Evolutionary conservation across 2,797 vertebrate genomes (phyloP), one percentile per base, ranked within the genome.

Genomic region (Chaenodraco wilsoni): DNA sequence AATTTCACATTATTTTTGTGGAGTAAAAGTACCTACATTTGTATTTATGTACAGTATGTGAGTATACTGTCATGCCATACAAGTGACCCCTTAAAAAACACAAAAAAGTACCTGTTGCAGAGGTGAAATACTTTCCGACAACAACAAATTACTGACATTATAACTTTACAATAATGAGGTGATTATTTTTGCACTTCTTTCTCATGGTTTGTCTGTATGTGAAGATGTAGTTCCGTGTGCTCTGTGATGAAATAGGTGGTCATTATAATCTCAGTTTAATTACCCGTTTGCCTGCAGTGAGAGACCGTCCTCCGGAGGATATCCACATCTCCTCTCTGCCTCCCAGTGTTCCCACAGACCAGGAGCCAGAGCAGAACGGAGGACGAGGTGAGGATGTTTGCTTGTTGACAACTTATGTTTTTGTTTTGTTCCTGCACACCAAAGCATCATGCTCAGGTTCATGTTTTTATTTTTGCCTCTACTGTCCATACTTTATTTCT

Each of bases 261-360:
- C 17, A 6, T 51, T 61, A 0, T 27, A 72, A 83, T 84, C 69
- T 33, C 37, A 9, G 11, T 72, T 9, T 84, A 59, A 84, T 64
- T n/a, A 44, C 64, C 55, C 46, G 60, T 83, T 68, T 67, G 56
- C 55, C 55, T 72, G 1, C 83, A 91, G n/a, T n/a, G n/a, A n/a
- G n/a, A n/a, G 75, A 59, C 11, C 58, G 76, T 3, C 50, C 33
- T 21, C 45, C 84, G 50, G 91, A 91, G 79, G 69, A 78, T 74
- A 79, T 91, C 82, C 76, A 89, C 85, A 91, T 91, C 73, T 79
- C 88, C 23, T 89, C 85, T 3, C 76, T 92, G 37, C 89, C 90
- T 57, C 88, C 89, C 72, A 89, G 76, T 19, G 0, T 83, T 76
- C 88, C 88, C 74, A 72, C 74, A 40, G 84, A 87, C 2, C 73